Base-by-base conservation (phyloP, 2,797 vertebrate species). In the Typhlichthys subterraneus region DNA sequence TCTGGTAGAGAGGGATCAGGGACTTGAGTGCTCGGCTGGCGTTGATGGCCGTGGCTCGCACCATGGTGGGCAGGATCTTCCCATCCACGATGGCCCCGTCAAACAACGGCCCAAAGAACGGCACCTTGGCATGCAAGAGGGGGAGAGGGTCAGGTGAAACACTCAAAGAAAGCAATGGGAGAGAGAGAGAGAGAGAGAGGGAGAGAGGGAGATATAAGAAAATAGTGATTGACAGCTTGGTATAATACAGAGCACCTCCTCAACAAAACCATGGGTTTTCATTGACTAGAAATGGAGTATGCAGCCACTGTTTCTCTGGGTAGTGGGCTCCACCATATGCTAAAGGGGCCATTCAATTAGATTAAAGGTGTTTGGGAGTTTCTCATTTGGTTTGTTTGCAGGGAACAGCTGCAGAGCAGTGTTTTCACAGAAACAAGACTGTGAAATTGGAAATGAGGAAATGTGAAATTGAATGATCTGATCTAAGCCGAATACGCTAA, bases 41-140 rank as follows among this genome's bases (percentile, higher is more conserved):
- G 57, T 99, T 99, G 90, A 99, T 95, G 61, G 97, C 97, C n/a
- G 97, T 99, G 73, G 96, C 96, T 86, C 97, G 91, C 84, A 99
- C 97, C 93, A 99, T 93, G 71, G 95, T 95, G 71, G 97, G 95
- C 80, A 99, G 92, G 85, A 99, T 95, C 89, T 97, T 96, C 85
- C 95, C 95, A 89, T 99, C 97, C 82, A 99, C 96, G 76, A 99
- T 94, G 91, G 96, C 96, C 72, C 97, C 97, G 75, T 99, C 97
- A 81, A 99, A 99, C 79, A 99, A 91, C 2, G 97, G 97, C 73
- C 97, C 97, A 73, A 99, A 99, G 90, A 97, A 99, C 1, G 95
- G 96, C 81, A 98, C 95, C 97, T 99, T n/a, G 10, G 70, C 38
- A 74, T 5, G 87, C 72, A 72, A 13, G 29, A 47, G 58, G 2